Evolutionary conservation across 2,797 vertebrate genomes (phyloP).

Genomic region (Chrysocyon brachyurus): DNA sequence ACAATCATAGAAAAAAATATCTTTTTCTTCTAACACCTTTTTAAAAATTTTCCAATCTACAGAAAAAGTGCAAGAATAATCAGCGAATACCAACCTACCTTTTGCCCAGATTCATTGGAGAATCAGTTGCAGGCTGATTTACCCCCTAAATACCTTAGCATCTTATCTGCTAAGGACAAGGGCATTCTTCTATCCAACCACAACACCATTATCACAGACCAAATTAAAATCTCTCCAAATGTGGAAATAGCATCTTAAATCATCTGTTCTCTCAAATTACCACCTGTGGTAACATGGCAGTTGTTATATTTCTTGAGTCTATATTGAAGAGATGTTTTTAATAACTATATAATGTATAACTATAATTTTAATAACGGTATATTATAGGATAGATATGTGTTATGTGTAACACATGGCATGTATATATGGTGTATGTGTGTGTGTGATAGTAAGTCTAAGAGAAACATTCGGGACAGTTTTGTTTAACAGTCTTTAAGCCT

Average conservation of each 20-base stretch:
- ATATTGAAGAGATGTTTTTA: conserved; percentile 37
- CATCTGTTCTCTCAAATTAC: conserved; percentile 45
- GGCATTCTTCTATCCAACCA: neutral
- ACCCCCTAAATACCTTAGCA: neutral
- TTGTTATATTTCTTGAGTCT: conserved; percentile 47
- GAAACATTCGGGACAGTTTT: conserved; percentile 4
- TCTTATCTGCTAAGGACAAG: neutral
- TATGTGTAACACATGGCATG: neutral
- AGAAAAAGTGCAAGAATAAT: conserved; percentile 50
- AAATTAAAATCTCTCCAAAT: neutral
- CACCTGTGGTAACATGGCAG: neutral
- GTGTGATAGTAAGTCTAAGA: neutral
- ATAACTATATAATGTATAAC: neutral
- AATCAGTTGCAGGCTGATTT: neutral
- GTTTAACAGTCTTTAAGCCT: neutral
- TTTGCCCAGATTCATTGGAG: neutral
- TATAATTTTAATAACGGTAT: neutral
- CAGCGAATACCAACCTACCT: neutral
- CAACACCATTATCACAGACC: neutral
- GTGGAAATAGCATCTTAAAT: conserved; percentile 41
- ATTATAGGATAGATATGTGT: neutral
- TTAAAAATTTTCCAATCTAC: neutral
- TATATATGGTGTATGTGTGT: neutral
- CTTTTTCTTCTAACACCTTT: neutral
- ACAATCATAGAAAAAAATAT: neutral